Conservation (phyloP, 2,113 vertebrate genomes). For the Prietella phreatophila region DNA sequence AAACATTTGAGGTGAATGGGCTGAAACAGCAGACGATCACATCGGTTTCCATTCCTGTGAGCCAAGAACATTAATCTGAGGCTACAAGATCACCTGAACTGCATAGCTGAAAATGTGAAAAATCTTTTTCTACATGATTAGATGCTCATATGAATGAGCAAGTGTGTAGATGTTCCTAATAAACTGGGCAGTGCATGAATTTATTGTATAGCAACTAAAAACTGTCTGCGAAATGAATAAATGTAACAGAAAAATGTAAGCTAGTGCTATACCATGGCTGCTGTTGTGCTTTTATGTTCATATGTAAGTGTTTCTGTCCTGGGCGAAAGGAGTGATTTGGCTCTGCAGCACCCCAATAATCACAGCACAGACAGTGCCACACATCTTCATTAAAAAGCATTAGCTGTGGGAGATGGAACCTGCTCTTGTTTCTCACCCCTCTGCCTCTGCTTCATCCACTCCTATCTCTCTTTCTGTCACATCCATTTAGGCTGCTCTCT, state of each 20-base stretch:
- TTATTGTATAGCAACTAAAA: neutral
- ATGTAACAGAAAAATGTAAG: neutral
- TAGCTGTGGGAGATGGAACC: conserved; percentile 66
- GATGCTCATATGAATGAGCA: neutral
- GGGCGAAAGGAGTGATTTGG: conserved; percentile 46
- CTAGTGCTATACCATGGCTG: neutral
- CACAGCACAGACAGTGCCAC: conserved; percentile 63
- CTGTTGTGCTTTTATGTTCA: neutral
- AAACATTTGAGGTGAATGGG: neutral
- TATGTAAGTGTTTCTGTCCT: conserved; percentile 25
- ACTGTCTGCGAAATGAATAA: too few relatives aligned
- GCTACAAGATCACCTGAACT: neutral
- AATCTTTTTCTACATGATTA: neutral
- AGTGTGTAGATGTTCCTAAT: neutral
- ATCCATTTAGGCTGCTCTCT: conserved; percentile 50
- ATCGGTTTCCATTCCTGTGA: neutral
- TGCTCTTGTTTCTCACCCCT: conserved; percentile 40
- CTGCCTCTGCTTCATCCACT: conserved; percentile 52
- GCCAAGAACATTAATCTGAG: neutral
- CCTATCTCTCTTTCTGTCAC: conserved; percentile 49
- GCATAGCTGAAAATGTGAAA: neutral
- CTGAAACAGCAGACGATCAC: neutral
- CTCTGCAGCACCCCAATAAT: conserved; percentile 62
- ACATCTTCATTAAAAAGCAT: conserved; percentile 75
- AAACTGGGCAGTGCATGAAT: neutral